phyloP scores from a whole-genome alignment of 2,797 vertebrate species.

The Etheostoma nigrum region DNA sequence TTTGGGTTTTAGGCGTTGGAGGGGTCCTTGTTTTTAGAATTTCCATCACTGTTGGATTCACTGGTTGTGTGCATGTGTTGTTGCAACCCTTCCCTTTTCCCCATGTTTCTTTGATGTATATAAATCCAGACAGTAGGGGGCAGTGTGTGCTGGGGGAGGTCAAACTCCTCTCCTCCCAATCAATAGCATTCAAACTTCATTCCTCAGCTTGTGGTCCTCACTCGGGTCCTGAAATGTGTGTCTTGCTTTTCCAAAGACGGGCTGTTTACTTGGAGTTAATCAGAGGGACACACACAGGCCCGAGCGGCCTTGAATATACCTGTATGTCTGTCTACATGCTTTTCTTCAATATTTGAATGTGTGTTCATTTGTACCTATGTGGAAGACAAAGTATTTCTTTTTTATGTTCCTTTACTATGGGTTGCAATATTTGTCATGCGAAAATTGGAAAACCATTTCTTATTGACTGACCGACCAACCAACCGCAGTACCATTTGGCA shows the following conservation, averaged over 20 bases:
- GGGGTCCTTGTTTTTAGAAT: constrained; percentile 86
- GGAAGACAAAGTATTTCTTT: constrained; percentile 71
- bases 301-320: constrained; percentile 70
- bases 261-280: constrained; percentile 86
- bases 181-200: constrained; percentile 83
- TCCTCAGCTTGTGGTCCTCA: constrained; percentile 78
- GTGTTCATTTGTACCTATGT: constrained; percentile 83
- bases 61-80: constrained; percentile 82
- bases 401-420: constrained; percentile 80
- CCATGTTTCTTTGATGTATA: constrained; percentile 85
- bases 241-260: constrained; percentile 85
- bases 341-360: constrained; percentile 77
- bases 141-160: constrained; percentile 83
- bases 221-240: constrained; percentile 80
- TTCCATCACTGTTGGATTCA: constrained; percentile 84
- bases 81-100: constrained; percentile 71
- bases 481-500: constrained; percentile 70
- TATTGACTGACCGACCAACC: constrained; percentile 78
- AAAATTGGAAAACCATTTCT: constrained; percentile 78
- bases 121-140: constrained; percentile 85
- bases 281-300: constrained; percentile 83
- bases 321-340: constrained; percentile 78
- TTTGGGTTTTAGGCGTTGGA: constrained; percentile 78
- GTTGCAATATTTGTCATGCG: constrained; percentile 85
- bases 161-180: constrained; percentile 82